Conservation (phyloP, 1,140 invertebrate genomes). For the Zaprionus ghesquierei region DNA sequence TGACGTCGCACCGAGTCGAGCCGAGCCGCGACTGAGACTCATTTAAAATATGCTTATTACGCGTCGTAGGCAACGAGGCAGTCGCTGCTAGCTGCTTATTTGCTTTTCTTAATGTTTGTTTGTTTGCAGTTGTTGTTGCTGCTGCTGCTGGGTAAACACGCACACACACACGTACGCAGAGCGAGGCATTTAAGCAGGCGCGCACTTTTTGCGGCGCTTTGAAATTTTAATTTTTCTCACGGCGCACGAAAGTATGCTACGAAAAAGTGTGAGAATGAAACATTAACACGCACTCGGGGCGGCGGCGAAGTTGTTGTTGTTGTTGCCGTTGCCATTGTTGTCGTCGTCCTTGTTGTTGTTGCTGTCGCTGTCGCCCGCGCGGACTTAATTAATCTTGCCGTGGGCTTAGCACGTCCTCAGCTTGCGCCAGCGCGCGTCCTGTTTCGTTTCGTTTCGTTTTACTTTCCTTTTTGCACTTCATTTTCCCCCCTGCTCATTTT, state of each 20-base stretch:
- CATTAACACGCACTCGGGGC: slow-evolving; percentile 39
- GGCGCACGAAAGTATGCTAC: slow-evolving; percentile 64
- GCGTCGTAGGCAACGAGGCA: slow-evolving; percentile 19
- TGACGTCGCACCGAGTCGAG: slow-evolving; percentile 27
- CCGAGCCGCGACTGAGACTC: slow-evolving; percentile 8
- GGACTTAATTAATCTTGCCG: slow-evolving; percentile 77
- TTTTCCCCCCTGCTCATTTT: slow-evolving; percentile 10
- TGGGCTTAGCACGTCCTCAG: slow-evolving; percentile 63
- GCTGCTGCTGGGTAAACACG: slow-evolving; percentile 47
- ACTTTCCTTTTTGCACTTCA: slow-evolving; percentile 10
- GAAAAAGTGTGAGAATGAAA: slow-evolving; percentile 36
- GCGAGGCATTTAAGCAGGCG: slow-evolving; percentile 13
- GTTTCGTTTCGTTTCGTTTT: slow-evolving; percentile 29
- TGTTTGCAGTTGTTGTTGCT: slow-evolving; percentile 52
- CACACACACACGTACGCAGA: slow-evolving; percentile 5
- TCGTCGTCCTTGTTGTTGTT: slow-evolving; percentile 8
- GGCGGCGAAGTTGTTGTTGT: slow-evolving; percentile 21
- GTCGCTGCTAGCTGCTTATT: slow-evolving; percentile 65
- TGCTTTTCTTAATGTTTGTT: slow-evolving; percentile 62
- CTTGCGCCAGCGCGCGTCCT: slow-evolving; percentile 42
- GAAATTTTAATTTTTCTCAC: slow-evolving; percentile 79
- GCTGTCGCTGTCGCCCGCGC: slow-evolving; percentile 28
- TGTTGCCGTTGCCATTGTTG: slow-evolving; percentile 3
- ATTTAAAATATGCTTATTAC: slow-evolving; percentile 67
- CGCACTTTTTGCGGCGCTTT: slow-evolving; percentile 59